Conservation (phyloP, 2,888 invertebrate species). For the Agelastica alni region DNA sequence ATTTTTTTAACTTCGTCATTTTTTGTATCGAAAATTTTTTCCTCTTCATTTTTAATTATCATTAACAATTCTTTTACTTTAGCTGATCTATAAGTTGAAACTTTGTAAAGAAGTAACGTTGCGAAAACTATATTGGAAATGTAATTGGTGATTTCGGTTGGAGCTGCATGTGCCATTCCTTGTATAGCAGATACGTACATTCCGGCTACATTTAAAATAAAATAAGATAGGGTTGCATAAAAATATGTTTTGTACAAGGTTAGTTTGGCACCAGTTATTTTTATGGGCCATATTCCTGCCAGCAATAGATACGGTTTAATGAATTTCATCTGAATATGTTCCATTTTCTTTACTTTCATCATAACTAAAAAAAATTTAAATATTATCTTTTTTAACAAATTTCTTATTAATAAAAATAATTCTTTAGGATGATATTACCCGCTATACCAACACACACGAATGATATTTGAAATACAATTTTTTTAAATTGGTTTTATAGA, state of each 20-base stretch:
- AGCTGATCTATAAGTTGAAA: constrained; percentile 7
- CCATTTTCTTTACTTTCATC: too few species aligned
- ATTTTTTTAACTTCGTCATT: constrained; percentile 31
- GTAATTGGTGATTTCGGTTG: constrained; percentile 8
- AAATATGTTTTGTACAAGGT: constrained; percentile 19
- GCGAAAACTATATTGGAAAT: constrained; percentile 8
- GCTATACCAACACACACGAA: too few species aligned
- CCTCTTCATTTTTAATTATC: constrained; percentile 16
- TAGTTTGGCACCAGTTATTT: constrained; percentile 3
- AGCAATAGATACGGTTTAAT: constrained; percentile 11
- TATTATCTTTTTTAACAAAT: too few species aligned
- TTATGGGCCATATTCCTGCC: constrained; percentile 24
- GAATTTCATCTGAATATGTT: constrained; percentile 22
- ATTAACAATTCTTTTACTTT: constrained; percentile 4
- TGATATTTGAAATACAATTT: too few species aligned
- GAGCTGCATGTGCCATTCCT: neutral
- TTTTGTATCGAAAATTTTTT: constrained; percentile 26
- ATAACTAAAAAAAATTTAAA: too few species aligned
- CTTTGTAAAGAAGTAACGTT: constrained; percentile 10
- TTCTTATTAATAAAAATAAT: too few species aligned
- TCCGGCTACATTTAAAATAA: constrained; percentile 12
- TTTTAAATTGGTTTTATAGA: too few species aligned
- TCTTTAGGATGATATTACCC: too few species aligned
- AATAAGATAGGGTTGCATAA: constrained; percentile 10
- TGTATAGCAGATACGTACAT: constrained; percentile 11